Base-by-base conservation (phyloP, 2,113 vertebrate genomes). In the Larimichthys polyactis region DNA sequence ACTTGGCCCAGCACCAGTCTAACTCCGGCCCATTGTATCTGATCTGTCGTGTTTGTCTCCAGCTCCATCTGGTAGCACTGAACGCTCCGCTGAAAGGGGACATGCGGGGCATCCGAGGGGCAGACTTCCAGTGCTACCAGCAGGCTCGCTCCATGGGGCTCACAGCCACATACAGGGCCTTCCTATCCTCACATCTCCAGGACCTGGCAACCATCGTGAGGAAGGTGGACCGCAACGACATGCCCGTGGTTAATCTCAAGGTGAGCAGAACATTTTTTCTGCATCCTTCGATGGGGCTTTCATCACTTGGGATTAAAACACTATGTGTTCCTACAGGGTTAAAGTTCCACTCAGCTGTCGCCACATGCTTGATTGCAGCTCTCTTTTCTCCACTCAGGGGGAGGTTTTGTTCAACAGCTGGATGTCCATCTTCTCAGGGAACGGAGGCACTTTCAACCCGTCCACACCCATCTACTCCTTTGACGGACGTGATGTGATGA, bases 121-220 rank as follows among this genome's bases (percentile, higher is more conserved):
- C 97, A 0, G 98, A 99, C 83, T 97, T 98, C 94, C 97, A 98
- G 93, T 99, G 98, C 90, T 98, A 98, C 94, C 97, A 99, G 94
- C 97, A 99, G 92, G 98, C 98, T 0, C 95, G 97, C 1, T 93
- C 96, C 4, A 92, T 95, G 3, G 97, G 98, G 17, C 94, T 98
- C 24, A 88, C 93, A 0, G 94, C 97, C 77, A 99, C 97, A 20
- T 99, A 97, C 96, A 95, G 97, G 0, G 98, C 97, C 68, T 99
- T 99, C 95, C 95, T 99, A 48, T 99, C 97, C 71, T 99, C 98
- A 0, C 95, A 97, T 78, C 95, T 99, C 11, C 98, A 99, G 93
- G 98, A 99, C 83, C 95, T 99, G 78, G 95, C 96, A 57, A 97
- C 96, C 86, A 96, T 99, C 0, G 98, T 99, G 67, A 96, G 96